These are phyloP conservation scores for Phyllotis vaccarum DNA, from an alignment of 2,797 vertebrate species.

Conservation along the genomic window DNA sequence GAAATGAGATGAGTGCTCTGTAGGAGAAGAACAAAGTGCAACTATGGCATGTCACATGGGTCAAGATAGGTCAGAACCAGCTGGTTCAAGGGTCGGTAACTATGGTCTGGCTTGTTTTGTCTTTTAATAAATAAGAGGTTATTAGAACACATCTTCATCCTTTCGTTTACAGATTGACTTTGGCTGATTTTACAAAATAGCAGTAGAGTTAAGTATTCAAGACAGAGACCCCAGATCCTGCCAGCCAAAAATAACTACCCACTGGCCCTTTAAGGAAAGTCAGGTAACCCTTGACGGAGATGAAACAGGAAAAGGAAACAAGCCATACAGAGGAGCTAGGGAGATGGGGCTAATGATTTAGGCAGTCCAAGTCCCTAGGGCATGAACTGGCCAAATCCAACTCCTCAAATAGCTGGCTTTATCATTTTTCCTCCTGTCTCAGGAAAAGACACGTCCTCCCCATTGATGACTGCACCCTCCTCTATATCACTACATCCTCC, in stretches of 20 bases:
- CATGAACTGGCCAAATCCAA: background rate
- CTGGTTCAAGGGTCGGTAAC: background rate
- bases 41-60: background rate
- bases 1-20: background rate
- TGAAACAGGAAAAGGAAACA: background rate
- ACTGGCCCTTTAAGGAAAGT: background rate
- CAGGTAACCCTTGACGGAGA: background rate
- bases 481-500: background rate
- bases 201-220: background rate
- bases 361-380: background rate
- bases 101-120: background rate
- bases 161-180: background rate
- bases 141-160: background rate
- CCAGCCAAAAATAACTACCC: background rate
- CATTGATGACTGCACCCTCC: background rate
- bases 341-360: background rate
- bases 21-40: constrained; percentile 3
- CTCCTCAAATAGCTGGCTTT: background rate
- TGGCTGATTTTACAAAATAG: background rate
- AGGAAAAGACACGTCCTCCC: background rate
- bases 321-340: background rate
- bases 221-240: background rate
- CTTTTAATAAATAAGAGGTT: background rate
- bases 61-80: background rate
- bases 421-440: background rate